Percentiles rank a stretch among this genome's conserved stretches.
These are phyloP conservation scores for Urocolius indicus DNA, from an alignment of 2,113 vertebrate species.

Conservation along the genomic window DNA sequence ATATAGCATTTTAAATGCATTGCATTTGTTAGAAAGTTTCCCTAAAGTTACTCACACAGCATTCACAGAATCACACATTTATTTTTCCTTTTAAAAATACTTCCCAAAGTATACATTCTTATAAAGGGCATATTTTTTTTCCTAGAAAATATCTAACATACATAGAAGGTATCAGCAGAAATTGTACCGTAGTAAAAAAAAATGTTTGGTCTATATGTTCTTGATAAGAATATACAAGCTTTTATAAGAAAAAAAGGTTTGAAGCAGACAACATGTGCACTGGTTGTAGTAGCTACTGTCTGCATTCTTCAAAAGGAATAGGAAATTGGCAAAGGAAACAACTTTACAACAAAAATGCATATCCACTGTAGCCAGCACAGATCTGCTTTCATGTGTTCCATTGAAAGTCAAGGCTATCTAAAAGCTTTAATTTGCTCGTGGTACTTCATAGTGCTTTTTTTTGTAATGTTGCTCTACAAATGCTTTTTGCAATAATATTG, in stretches of 20 bases:
- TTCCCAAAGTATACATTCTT: neutral
- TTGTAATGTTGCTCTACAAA: slow-evolving; percentile 37
- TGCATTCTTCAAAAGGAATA: slow-evolving; percentile 10
- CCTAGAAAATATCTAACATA: neutral
- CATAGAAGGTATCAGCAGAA: neutral
- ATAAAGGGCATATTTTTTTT: neutral
- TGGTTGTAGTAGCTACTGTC: neutral
- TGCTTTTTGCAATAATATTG: slow-evolving; percentile 33
- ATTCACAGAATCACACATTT: neutral
- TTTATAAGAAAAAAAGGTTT: neutral
- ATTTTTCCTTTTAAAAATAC: neutral
- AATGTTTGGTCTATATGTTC: neutral
- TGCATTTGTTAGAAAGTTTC: slow-evolving; percentile 25
- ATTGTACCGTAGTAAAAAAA: neutral
- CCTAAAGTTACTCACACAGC: neutral
- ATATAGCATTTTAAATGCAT: slow-evolving; percentile 69
- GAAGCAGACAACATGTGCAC: neutral
- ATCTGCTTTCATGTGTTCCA: slow-evolving; percentile 9
- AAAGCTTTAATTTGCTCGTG: slow-evolving; percentile 53
- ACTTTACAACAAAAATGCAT: slow-evolving; percentile 18
- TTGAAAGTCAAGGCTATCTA: slow-evolving; percentile 24
- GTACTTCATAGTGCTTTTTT: slow-evolving; percentile 41
- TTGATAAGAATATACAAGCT: neutral
- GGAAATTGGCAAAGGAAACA: neutral
- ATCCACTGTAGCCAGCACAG: neutral